Evolutionary conservation across 1,140 invertebrate species (phyloP), one percentile per base, ranked within the genome.

Genomic region (Bombyx mori): DNA sequence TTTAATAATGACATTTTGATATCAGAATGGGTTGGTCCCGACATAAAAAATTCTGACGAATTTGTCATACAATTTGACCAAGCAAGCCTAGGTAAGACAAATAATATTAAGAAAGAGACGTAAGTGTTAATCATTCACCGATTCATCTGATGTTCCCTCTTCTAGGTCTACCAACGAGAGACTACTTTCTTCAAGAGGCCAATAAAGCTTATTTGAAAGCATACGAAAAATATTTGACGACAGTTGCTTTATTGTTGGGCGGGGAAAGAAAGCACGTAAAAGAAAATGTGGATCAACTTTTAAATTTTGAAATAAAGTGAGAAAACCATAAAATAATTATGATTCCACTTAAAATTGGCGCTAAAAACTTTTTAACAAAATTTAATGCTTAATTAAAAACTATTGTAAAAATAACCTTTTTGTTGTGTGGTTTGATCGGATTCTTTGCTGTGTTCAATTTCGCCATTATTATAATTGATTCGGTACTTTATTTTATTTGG

Each of bases 51-150:
- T 84, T 96, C 95, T 1, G 91, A 95, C 66, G 90, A 93, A 71
- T 94, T 96, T 78, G 92, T 97, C 2, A 94, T 97, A 65, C 95
- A 97, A 86, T 91, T 97, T 65, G 96, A 98, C 88, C 95, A 97
- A 85, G 94, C 94, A 0, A 92, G 91, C n/a, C 88, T 98, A 63
- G 95, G 87, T 88, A 80, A 67, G 12, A n/a, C n/a, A 22, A 4
- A 49, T n/a, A 49, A 18, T 49, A 18, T 9, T 47, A 10, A 12
- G 45, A 10, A 47, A 47, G 4, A 2, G 26, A 35, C 0, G 4
- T 47, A 3, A 47, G 12, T 6, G 12, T 47, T 47, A 10, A 12
- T 8, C 6, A 47, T 47, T 9, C 45, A 2, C 6, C 8, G 9
- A 10, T 10, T 47, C 5, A 4, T 8, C 12, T 12, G 2, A 4